phyloP scores from a whole-genome alignment of 2,888 invertebrate species.

The Yponomeuta plumbellus region DNA sequence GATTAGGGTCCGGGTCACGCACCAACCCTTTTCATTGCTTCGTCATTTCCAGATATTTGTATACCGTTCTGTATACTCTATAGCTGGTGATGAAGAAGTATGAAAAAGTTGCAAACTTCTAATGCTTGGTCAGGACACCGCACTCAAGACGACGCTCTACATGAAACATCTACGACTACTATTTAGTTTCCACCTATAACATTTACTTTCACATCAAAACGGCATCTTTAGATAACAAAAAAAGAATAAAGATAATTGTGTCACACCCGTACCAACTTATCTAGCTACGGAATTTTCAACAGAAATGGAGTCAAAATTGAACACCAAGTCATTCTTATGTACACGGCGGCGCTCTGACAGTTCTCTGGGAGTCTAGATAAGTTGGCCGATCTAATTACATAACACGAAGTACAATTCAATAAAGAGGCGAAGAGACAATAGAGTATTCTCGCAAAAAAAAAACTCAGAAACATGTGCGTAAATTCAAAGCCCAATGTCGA shows the following conservation, averaged over 20 bases:
- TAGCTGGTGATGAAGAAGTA: no score
- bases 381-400: neutral
- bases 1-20: neutral
- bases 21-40: neutral
- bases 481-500: conserved; percentile 9
- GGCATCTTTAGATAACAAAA: neutral
- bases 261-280: neutral
- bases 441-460: neutral
- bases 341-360: no score
- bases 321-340: no score
- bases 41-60: neutral
- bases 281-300: no score
- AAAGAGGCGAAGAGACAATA: neutral
- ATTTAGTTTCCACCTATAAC: neutral
- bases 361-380: neutral
- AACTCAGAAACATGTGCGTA: conserved; percentile 13
- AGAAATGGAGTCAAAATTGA: no score
- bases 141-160: neutral
- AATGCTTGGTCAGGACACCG: no score
- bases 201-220: neutral
- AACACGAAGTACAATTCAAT: neutral
- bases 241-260: neutral
- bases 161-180: neutral
- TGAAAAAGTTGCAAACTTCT: no score
- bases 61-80: no score